Conservation (phyloP, 1,140 invertebrate species). For the Oscheius sp. region DNA sequence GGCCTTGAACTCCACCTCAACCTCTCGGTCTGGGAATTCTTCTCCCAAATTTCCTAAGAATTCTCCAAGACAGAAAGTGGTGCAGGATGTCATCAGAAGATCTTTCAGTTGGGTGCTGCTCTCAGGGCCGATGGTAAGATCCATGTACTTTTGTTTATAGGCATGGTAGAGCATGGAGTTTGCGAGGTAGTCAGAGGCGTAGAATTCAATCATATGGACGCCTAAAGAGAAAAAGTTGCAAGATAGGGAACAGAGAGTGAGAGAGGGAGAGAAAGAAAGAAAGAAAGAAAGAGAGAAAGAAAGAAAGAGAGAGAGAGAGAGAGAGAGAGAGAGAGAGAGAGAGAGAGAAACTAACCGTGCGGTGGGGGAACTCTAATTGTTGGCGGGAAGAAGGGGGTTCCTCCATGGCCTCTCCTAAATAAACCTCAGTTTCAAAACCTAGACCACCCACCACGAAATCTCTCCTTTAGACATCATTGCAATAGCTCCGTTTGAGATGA, state of each 20-base stretch:
- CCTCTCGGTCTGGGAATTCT: constrained; percentile 54
- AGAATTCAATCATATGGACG: constrained; percentile 59
- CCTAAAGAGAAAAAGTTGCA: constrained; percentile 33
- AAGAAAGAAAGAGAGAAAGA: background rate
- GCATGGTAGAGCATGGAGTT: constrained; percentile 62
- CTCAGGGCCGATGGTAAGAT: constrained; percentile 54
- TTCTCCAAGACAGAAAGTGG: constrained; percentile 57
- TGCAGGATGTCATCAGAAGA: constrained; percentile 53
- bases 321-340: background rate
- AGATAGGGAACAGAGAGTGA: background rate
- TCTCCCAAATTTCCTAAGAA: constrained; percentile 56
- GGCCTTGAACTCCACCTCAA: constrained; percentile 58
- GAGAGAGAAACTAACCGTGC: constrained; percentile 39
- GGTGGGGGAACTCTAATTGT: constrained; percentile 56
- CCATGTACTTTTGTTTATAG: constrained; percentile 55
- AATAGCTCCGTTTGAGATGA: constrained; percentile 55
- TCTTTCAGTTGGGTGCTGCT: constrained; percentile 48
- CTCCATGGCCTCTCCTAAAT: constrained; percentile 51
- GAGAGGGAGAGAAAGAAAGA: background rate
- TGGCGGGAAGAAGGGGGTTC: constrained; percentile 58
- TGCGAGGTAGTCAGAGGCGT: constrained; percentile 57
- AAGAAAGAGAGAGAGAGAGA: background rate
- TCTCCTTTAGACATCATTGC: constrained; percentile 57
- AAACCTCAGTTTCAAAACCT: background rate
- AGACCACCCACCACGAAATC: constrained; percentile 49